Evolutionary conservation across 2,888 invertebrate genomes (phyloP).

Genomic region (Drosophila prostipennis): DNA sequence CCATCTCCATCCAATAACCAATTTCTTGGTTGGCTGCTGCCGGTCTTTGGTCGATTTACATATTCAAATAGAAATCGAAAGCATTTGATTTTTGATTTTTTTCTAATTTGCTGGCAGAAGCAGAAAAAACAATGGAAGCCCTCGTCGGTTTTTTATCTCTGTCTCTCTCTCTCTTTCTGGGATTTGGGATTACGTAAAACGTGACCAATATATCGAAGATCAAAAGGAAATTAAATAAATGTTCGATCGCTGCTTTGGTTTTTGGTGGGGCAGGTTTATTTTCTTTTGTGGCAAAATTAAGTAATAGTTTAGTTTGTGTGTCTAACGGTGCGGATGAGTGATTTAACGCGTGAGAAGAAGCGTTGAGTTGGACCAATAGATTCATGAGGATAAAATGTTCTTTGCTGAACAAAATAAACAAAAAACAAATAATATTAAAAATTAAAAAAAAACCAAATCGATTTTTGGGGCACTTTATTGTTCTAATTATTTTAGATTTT

Average conservation of each 20-base stretch:
- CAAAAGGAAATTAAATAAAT: conserved; percentile 25
- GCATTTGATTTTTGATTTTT: conserved; percentile 64
- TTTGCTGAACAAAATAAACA: too few species aligned
- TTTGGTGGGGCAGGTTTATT: conserved; percentile 10
- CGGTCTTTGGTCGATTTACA: conserved; percentile 69
- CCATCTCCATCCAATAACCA: neutral
- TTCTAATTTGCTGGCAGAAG: conserved; percentile 65
- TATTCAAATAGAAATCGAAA: conserved; percentile 79
- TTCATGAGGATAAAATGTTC: too few species aligned
- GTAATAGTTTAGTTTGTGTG: conserved; percentile 53
- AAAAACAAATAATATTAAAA: too few species aligned
- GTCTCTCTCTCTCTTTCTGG: neutral
- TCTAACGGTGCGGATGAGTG: conserved; percentile 54
- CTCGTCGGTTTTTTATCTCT: conserved; percentile 24
- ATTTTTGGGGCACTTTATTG: too few species aligned
- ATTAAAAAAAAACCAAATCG: too few species aligned
- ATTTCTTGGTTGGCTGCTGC: conserved; percentile 55
- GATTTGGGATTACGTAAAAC: conserved; percentile 60
- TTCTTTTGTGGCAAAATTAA: conserved; percentile 68
- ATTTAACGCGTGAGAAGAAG: conserved; percentile 22
- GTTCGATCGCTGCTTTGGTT: conserved; percentile 7
- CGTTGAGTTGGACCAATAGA: neutral
- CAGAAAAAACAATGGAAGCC: conserved; percentile 63
- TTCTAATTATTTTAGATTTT: too few species aligned
- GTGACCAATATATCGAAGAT: conserved; percentile 24